Evolutionary conservation across 2,888 invertebrate species (phyloP), one percentile per base, ranked within the genome.

Genomic region (Mesodorylaimus sp.): DNA sequence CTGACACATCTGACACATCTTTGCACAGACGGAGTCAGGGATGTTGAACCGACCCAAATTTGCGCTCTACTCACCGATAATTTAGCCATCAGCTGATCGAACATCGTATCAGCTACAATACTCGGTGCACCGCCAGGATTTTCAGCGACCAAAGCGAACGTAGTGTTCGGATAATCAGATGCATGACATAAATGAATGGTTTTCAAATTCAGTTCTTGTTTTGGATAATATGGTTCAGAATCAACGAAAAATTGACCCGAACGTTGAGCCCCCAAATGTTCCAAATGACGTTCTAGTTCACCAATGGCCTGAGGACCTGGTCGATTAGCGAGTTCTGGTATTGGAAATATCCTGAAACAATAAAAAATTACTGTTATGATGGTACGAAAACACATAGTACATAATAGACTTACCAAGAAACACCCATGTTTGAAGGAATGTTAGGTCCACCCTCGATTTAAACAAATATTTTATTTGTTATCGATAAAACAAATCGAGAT

Each of bases 161-260:
- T 43, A 27, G 10, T 43, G 26, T 16, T 26, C 13, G 44, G 44
- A 43, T 43, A 43, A 26, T 43, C 44, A 7, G 44, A 26, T 3
- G 44, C 24, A 26, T 43, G 44, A 27, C 44, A 43, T 43, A 43
- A 43, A 26, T 43, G 44, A 10, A 43, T 26, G 19, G 44, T 43
- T 10, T 16, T 32, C 10, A 32, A 32, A 16, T 16, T 32, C 10
- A 32, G 7, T 10, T 16, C 32, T 32, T 26, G 5, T 25, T 24
- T 43, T 10, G 44, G 26, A 26, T 16, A 43, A 26, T 26, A 43
- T 26, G 44, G 44, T 24, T 43, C 44, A 26, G 44, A 43, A 26
- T 43, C 44, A 3, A 43, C 44, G 44, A 10, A 5, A 10, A 43
- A 26, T 16, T 13, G 5, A 10, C 44, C 44, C 27, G 27, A 43